Conservation (phyloP, 2,113 vertebrate species). For the Antigone vipio region DNA sequence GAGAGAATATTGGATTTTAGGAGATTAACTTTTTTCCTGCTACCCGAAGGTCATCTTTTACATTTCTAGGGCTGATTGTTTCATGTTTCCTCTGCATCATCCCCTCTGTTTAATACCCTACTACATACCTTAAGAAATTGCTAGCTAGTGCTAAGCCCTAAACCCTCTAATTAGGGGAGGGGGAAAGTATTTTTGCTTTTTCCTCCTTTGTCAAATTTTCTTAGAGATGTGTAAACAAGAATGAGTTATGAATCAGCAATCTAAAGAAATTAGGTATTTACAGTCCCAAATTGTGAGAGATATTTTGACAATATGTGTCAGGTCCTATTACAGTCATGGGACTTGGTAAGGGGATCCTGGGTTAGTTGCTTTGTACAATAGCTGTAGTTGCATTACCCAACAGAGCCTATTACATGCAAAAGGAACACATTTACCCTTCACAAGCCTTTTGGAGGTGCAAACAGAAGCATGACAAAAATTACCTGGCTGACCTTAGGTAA, state of each 20-base stretch:
- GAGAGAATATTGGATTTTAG: not conserved
- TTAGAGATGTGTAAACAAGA: not conserved
- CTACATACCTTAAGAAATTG: not conserved
- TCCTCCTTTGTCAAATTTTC: not conserved
- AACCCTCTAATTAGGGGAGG: not conserved
- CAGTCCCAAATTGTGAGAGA: not conserved
- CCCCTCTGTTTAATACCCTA: not conserved
- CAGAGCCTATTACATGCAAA: fast-evolving
- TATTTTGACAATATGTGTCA: not conserved
- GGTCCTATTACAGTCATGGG: not conserved
- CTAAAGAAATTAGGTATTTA: not conserved
- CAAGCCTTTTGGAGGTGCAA: not conserved
- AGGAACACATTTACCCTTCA: not conserved
- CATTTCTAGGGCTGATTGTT: not conserved
- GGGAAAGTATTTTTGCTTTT: not conserved
- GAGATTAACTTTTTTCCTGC: not conserved
- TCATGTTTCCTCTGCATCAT: not conserved
- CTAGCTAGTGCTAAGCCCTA: not conserved
- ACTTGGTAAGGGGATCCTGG: not conserved
- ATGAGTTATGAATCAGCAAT: not conserved
- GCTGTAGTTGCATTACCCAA: not conserved
- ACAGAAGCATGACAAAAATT: not conserved
- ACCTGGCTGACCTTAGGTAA: not conserved
- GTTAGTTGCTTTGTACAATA: not conserved
- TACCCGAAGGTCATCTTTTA: not conserved